Conservation (phyloP, 2,888 invertebrate genomes). For the Oxytorus armatus region DNA sequence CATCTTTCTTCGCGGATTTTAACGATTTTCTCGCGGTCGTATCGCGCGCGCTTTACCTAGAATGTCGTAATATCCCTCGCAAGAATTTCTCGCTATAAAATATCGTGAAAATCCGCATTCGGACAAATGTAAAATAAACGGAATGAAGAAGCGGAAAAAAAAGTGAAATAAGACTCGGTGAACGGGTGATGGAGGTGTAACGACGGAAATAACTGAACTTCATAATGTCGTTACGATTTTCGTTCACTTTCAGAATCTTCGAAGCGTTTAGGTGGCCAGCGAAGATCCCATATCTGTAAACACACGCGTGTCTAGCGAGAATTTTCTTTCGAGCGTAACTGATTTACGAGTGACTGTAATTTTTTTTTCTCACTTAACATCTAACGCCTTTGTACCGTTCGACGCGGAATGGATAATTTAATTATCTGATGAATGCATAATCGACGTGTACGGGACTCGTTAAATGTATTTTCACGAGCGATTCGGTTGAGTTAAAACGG, state of each 20-base stretch:
- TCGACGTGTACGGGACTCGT: too few relatives aligned
- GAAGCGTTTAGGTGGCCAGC: constrained; percentile 54
- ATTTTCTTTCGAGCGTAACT: constrained; percentile 41
- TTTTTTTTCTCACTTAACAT: background rate
- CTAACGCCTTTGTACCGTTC: background rate
- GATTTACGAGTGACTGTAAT: constrained; percentile 9
- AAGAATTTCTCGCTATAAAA: constrained; percentile 5
- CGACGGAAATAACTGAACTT: background rate
- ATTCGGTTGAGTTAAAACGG: too few relatives aligned
- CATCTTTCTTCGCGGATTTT: constrained; percentile 37
- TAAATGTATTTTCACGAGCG: too few relatives aligned
- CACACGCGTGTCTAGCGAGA: background rate
- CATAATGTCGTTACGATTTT: constrained; percentile 42
- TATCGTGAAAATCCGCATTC: background rate
- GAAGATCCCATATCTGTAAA: background rate
- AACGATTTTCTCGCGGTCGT: constrained; percentile 44
- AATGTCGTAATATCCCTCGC: constrained; percentile 2
- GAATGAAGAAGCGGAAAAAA: background rate
- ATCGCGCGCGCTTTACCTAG: constrained; percentile 13
- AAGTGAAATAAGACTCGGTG: background rate
- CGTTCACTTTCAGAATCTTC: constrained; percentile 58
- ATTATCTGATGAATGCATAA: constrained; percentile 1
- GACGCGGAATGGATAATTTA: background rate
- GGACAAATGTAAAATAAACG: background rate
- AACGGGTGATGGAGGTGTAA: constrained; percentile 18